Evolutionary conservation across 2,888 invertebrate species (phyloP), one percentile per base, ranked within the genome.

Genomic region (Schizotus pectinicornis): DNA sequence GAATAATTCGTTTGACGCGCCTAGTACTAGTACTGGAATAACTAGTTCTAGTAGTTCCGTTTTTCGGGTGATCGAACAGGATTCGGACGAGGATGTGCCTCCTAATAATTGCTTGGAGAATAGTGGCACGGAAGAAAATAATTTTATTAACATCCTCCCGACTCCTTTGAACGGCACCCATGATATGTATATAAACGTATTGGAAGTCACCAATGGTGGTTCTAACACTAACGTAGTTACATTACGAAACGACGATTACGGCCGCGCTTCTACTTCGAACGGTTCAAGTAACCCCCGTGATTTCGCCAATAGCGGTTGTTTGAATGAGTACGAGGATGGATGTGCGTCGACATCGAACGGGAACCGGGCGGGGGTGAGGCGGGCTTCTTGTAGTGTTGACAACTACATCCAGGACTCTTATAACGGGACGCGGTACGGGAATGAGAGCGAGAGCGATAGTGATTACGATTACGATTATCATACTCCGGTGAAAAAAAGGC

Each of bases 11-110:
- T 74, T 85, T 67, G 84, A 86, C 63, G 80, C 84, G 62, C 88
- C 88, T 8, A 88, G 88, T 72, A 88, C 88, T 41, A 88, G 88
- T 70, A 86, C 88, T 68, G 88, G 88, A 74, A 77, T 77, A 39
- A 77, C 77, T 12, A 71, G 65, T 60, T 75, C 77, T 8, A 73
- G 64, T 45, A 70, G 67, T 45, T 67, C 74, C 31, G 67, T 78
- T n/a, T 78, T 72, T 58, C 65, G 79, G 7, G 83, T 54, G 81
- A 84, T 77, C 81, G 85, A 58, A 59, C 78, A 79, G 57, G 87
- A 87, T 69, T 87, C 87, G 0, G 88, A 88, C 65, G 87, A 87
- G 66, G 87, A 87, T 34, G 55, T 63, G 32, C 64, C 70, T 3
- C 52, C 67, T 6, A 67, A 59, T 48, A 59, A 59, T 37, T 68